Conservation (phyloP, 2,113 vertebrate genomes). For the Gopherus evgoodei region DNA sequence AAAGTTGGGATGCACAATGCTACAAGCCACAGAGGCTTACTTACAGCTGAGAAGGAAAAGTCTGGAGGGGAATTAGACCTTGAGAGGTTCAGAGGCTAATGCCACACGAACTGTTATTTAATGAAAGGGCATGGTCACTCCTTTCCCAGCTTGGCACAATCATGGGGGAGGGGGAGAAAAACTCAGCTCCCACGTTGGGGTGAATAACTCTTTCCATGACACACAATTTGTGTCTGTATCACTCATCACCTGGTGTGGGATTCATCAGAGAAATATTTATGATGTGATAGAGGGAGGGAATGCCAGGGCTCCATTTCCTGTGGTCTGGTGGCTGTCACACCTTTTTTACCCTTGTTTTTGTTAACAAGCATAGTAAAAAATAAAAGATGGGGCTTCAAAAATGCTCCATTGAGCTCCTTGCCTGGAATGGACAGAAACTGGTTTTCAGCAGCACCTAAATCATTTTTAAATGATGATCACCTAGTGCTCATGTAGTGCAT, state of each 20-base stretch:
- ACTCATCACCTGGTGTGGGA: neutral
- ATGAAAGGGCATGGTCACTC: neutral
- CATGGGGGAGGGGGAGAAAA: neutral
- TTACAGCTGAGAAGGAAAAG: neutral
- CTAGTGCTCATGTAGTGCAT: neutral
- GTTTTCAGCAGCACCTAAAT: neutral
- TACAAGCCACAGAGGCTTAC: neutral
- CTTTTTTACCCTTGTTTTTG: neutral
- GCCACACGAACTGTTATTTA: neutral
- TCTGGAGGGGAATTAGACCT: neutral
- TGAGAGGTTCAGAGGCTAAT: neutral
- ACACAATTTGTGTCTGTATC: neutral
- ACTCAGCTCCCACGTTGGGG: neutral
- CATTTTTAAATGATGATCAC: neutral
- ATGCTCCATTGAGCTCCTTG: neutral
- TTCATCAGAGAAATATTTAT: neutral
- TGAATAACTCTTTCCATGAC: constrained; percentile 1
- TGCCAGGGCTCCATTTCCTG: neutral
- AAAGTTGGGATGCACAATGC: neutral
- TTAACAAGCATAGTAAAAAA: neutral
- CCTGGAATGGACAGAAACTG: neutral
- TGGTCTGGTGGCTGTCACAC: neutral
- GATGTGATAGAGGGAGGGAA: neutral
- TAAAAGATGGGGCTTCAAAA: neutral
- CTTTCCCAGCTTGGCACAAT: neutral